Base-by-base conservation (phyloP, 2,888 invertebrate species). In the Mythimna loreyi region DNA sequence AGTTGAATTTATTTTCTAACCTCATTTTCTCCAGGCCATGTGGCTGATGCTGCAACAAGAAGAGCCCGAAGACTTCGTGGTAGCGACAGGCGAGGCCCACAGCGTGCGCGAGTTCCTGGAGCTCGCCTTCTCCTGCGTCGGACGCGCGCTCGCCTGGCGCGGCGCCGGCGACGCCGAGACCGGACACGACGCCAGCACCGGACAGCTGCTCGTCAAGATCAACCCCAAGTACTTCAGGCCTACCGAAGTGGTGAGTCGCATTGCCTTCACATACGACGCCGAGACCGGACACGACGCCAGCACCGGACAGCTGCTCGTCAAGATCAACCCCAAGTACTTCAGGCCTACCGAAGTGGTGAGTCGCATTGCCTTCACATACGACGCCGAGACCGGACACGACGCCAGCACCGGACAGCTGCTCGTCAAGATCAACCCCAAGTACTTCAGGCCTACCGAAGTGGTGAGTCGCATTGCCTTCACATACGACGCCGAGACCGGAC, bases 31-130 rank as follows among this genome's bases (percentile, higher is more conserved):
- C 4, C 30, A 52, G 98, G 99, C 99, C 0, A 99, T 99, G 99
- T 99, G 99, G 99, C 94, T 99, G 91, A 99, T 99, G 99, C 96
- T 99, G 21, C 99, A 99, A 91, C 98, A 98, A 89, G 97, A 98
- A 0, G 92, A 95, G 45, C 98, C 99, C 0, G 98, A 99, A 62
- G 99, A 99, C 95, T 99, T 98, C 96, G 99, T 99, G 7, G 99
- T 99, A 84, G 99, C 99, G 7, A 99, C 99, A 0, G 99, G 99
- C 0, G 98, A 99, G 91, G 97, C 98, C 19, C 99, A 99, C 93
- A 99, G 98, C 91, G 99, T 99, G 0, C 96, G 98, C 16, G 99
- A 99, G 93, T 99, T 99, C 96, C 99, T 99, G 0, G 99, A 99
- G 92, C 97, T 97, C 45, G 97, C 99, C 0, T 99, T 99, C 93